phyloP scores from a whole-genome alignment of 2,113 vertebrate genomes.

The Leucopternis melanops region DNA sequence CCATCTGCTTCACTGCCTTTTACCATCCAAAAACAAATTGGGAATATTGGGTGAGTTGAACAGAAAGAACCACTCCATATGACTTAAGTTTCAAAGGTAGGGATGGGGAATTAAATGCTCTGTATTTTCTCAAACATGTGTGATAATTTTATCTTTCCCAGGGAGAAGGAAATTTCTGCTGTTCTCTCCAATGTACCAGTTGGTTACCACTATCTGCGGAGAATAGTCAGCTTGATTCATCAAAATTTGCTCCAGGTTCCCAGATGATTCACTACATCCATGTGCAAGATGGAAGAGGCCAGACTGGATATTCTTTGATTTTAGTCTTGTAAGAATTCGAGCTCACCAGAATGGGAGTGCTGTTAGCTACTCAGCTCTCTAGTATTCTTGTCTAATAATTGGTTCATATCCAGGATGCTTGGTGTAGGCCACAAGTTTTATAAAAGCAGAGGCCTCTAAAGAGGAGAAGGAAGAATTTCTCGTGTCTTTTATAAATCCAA shows the following conservation, averaged over 20 bases:
- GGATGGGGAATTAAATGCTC: neutral
- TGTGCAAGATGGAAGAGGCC: neutral
- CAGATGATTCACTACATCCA: neutral
- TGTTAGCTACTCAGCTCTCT: neutral
- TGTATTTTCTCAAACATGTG: accelerated
- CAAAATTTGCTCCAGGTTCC: conserved; percentile 46
- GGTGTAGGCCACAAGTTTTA: neutral
- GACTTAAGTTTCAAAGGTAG: neutral
- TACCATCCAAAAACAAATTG: conserved; percentile 56
- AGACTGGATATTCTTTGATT: neutral
- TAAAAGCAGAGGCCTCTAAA: neutral
- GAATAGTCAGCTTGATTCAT: conserved; percentile 60
- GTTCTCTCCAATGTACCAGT: conserved; percentile 60
- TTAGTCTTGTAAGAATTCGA: neutral
- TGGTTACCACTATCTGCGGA: conserved; percentile 70
- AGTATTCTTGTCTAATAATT: neutral
- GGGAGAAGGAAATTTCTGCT: conserved; percentile 62
- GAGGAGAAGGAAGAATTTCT: neutral
- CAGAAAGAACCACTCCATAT: neutral
- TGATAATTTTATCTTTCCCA: conserved; percentile 39
- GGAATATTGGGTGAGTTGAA: conserved; percentile 70
- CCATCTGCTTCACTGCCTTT: conserved; percentile 59
- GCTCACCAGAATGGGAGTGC: neutral
- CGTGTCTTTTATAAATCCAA: neutral
- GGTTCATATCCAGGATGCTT: neutral